Conservation (phyloP, 1,140 invertebrate species). For the Ceratitis capitata region DNA sequence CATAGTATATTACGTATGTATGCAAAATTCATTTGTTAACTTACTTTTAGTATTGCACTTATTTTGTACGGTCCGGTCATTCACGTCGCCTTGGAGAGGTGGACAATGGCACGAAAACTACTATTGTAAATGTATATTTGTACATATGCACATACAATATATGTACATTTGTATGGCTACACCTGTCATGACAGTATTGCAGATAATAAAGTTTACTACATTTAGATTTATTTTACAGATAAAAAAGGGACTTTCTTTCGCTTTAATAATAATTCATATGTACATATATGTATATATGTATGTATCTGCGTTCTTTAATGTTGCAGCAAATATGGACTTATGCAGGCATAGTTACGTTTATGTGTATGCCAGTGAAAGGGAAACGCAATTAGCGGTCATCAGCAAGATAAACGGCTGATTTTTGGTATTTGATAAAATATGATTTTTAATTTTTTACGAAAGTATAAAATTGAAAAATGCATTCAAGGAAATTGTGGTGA, state of each 20-base stretch:
- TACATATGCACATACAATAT: background rate
- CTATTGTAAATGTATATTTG: no score
- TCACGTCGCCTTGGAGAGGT: background rate
- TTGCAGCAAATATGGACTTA: background rate
- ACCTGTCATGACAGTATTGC: background rate
- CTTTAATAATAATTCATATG: no score
- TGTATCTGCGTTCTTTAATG: background rate
- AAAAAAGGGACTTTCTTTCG: background rate
- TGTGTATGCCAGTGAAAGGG: background rate
- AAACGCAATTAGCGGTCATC: background rate
- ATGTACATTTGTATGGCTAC: background rate
- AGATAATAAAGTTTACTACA: slow-evolving; percentile 11
- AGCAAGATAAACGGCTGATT: no score
- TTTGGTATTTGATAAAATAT: no score
- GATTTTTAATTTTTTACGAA: no score
- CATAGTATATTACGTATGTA: background rate
- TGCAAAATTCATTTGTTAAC: background rate
- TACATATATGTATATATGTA: no score
- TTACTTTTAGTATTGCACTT: background rate
- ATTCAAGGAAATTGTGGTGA: no score
- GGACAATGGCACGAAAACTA: no score
- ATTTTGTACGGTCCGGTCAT: slow-evolving; percentile 17
- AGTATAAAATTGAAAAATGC: no score
- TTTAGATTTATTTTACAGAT: background rate
- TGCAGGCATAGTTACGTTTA: background rate